Evolutionary conservation across 2,888 invertebrate species (phyloP).

Genomic region (Sarcophaga subvicina): DNA sequence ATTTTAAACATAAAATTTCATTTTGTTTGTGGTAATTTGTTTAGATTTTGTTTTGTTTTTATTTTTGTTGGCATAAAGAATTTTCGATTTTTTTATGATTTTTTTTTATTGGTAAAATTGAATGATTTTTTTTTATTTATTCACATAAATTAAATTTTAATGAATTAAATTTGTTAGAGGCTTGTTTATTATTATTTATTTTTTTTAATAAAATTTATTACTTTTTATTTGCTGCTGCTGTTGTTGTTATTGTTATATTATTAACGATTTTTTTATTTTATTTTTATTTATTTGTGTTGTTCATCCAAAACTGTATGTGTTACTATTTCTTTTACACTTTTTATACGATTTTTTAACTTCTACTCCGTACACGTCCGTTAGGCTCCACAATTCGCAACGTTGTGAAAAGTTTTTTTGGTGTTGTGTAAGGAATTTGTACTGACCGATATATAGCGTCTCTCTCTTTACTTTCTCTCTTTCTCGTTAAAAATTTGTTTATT

Average conservation of each 20-base stretch:
- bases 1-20: neutral
- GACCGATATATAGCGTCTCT: too few species aligned
- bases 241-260: neutral
- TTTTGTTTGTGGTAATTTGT: neutral
- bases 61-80: neutral
- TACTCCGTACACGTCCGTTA: slow-evolving; percentile 72
- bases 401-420: slow-evolving; percentile 73
- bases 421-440: slow-evolving; percentile 6
- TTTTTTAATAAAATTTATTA: slow-evolving; percentile 2
- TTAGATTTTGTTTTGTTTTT: slow-evolving; percentile 7
- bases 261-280: neutral
- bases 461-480: too few species aligned
- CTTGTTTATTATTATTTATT: neutral
- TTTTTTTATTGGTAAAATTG: neutral
- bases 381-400: slow-evolving; percentile 75
- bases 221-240: slow-evolving; percentile 3
- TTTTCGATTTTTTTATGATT: neutral
- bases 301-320: neutral
- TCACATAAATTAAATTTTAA: slow-evolving; percentile 6
- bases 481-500: too few species aligned
- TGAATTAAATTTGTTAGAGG: neutral
- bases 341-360: slow-evolving; percentile 15
- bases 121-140: slow-evolving; percentile 23
- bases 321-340: neutral
- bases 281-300: neutral